Evolutionary conservation across 2,113 vertebrate species (phyloP).

Genomic region (Urocitellus parryii): DNA sequence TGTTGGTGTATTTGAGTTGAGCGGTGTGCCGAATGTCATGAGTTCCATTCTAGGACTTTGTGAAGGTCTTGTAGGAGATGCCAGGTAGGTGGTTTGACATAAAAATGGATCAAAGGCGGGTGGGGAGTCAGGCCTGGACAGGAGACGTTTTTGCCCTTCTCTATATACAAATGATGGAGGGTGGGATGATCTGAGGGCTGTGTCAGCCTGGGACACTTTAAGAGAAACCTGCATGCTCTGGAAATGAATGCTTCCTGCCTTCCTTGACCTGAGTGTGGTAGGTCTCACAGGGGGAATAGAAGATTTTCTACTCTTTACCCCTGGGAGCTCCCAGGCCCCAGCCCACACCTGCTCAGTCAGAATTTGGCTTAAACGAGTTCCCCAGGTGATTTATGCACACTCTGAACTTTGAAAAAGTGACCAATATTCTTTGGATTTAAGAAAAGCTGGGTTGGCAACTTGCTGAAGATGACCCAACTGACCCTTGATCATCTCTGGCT

Average conservation of each 20-base stretch:
- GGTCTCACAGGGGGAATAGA: rapidly evolving
- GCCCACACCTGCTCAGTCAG: not conserved
- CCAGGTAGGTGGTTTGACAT: rapidly evolving
- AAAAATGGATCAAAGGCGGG: not conserved
- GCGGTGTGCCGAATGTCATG: rapidly evolving
- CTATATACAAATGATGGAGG: not conserved
- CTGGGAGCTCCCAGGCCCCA: not conserved
- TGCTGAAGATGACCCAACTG: rapidly evolving
- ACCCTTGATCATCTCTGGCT: rapidly evolving
- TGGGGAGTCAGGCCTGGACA: not conserved
- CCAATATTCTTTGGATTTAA: rapidly evolving
- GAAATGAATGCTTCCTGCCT: not conserved
- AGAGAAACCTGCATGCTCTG: not conserved
- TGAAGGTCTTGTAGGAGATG: not conserved
- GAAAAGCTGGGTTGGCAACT: not conserved
- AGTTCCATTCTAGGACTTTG: not conserved
- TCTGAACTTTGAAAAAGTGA: rapidly evolving
- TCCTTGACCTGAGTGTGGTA: not conserved
- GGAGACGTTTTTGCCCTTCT: not conserved
- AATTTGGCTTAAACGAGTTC: not conserved
- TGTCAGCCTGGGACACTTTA: not conserved
- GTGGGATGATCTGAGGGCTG: not conserved
- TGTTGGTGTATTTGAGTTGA: not conserved
- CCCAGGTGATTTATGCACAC: rapidly evolving
- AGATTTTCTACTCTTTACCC: not conserved